Evolutionary conservation across 2,888 invertebrate species (phyloP).

Genomic region (Sepiola atlantica): DNA sequence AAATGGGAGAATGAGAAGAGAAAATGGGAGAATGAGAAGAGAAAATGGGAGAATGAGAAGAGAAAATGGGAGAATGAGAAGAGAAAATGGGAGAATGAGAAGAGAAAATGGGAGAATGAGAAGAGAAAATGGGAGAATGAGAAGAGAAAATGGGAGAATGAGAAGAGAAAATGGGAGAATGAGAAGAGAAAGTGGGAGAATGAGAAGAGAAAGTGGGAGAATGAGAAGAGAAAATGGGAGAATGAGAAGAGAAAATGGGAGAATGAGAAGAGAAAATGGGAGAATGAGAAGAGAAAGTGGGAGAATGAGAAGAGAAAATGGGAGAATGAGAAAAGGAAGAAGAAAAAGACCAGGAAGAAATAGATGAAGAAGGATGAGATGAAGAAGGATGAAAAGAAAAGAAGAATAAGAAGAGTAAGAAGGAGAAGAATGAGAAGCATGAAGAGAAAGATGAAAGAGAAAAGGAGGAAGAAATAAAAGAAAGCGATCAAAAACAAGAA

Average conservation of each 20-base stretch:
- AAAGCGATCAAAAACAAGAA: not conserved
- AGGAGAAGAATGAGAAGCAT: not conserved
- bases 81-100: not conserved
- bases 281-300: too few species aligned
- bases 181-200: not conserved
- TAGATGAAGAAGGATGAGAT: too few species aligned
- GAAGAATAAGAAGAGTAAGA: not conserved
- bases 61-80: not conserved
- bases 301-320: too few species aligned
- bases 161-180: not conserved
- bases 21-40: not conserved
- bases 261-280: too few species aligned
- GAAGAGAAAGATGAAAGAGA: not conserved
- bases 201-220: too few species aligned
- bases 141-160: too few species aligned
- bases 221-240: rapidly evolving
- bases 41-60: not conserved
- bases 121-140: not conserved
- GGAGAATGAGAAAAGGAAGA: too few species aligned
- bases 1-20: not conserved
- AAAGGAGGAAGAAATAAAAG: not conserved
- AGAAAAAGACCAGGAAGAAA: too few species aligned
- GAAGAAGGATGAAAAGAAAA: not conserved
- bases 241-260: rapidly evolving
- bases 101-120: not conserved